Base-by-base conservation (phyloP, 2,888 invertebrate species). In the Crematogaster levior region DNA sequence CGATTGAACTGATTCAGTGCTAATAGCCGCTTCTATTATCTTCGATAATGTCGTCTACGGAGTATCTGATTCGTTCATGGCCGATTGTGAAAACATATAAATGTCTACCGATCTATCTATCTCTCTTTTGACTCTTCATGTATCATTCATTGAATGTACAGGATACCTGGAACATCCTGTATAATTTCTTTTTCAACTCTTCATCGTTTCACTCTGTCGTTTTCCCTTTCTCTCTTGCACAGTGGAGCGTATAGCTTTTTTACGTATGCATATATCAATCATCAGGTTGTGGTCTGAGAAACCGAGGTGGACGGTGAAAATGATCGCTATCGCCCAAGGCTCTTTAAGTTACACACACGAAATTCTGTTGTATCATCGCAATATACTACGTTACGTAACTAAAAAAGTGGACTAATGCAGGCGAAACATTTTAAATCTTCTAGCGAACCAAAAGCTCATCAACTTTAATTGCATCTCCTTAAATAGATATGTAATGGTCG, bases 291-390 rank as follows among this genome's bases (percentile, higher is more conserved):
- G 79, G 83, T 84, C 58, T 74, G 81, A 37, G 68, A 84, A 77
- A 74, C 65, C 81, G 72, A 80, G 68, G 60, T 53, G 65, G 46
- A 79, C 73, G 75, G 68, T 66, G 81, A 82, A 85, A 87, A 83
- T 72, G 79, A 80, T 82, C 81, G 80, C 66, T 68, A 60, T 68
- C 66, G 60, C 63, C 56, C 48, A 74, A 40, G 51, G 80, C 82
- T 21, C 53, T 75, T 60, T 61, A 74, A 12, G 34, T 73, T 68
- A 56, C 66, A 65, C 34, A 27, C 66, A 77, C 72, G 81, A 83
- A 86, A 86, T 90, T 82, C 82, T 83, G 82, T 83, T 61, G 81
- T 85, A 84, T 84, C 58, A 37, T 60, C 18, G 75, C 72, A 73
- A 84, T 83, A 83, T 53, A 43, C 40, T 21, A n/a, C 27, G 61